Base-by-base conservation (phyloP, 2,113 vertebrate genomes). In the Nothobranchius furzeri region DNA sequence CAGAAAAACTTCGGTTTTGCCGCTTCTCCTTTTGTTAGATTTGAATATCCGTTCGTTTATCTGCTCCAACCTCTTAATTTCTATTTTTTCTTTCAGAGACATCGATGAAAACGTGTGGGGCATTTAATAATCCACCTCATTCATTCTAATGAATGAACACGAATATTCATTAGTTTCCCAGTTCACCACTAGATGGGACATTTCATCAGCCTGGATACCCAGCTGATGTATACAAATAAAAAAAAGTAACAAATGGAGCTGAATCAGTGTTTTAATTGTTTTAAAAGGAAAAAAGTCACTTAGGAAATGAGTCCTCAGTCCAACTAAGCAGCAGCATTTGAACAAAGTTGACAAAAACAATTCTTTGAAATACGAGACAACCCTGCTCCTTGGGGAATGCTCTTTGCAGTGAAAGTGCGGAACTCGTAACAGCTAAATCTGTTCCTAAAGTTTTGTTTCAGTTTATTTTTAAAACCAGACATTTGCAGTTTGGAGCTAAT, bases 181-280 rank as follows among this genome's bases (percentile, higher is more conserved):
- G 54, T 62, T 83, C 74, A 83, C 86, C 86, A 88, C 83, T 85
- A 86, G 86, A 87, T 89, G 86, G 85, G 82, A 86, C 79, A 87
- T 70, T 89, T 88, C 62, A 72, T 85, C 82, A 79, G 57, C 75
- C 69, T 30, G 66, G 68, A 53, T 60, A 63, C 63, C 10, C 71
- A 66, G 58, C 4, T 36, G 11, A 60, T 36, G 14, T 13, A 36
- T 12, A 20, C 15, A 24, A 4, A 20, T 40, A 42, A 15, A 40
- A 12, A 13, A 6, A 12, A 24, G 5, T 1, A 10, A 56, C 4
- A 42, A 14, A 20, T 20, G 20, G 20, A 49, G 17, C 24, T 3
- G 14, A 13, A 53, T 20, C 20, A 8, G 14, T 24, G 13, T 53
- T 45, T 56, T 45, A 17, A 71, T 58, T 64, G 5, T 5, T 20